phyloP scores from a whole-genome alignment of 2,797 vertebrate genomes.

The Poeciliopsis gracilis region DNA sequence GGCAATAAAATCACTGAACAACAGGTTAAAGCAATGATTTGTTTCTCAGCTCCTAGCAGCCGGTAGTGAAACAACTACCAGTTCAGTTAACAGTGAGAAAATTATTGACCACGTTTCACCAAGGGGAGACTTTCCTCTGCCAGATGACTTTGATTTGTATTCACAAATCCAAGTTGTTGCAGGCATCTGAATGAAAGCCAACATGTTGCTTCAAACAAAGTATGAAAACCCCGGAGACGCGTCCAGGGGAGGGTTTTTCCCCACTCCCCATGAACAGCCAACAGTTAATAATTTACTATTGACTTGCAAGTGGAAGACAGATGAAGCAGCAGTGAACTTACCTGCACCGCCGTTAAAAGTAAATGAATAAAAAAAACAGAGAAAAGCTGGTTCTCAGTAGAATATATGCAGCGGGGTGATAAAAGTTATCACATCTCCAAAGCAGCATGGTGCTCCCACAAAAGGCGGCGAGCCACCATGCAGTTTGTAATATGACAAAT shows the following conservation, averaged over 20 bases:
- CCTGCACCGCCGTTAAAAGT: slow-evolving; percentile 41
- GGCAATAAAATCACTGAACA: neutral
- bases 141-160: slow-evolving; percentile 70
- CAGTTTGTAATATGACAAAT: slow-evolving; percentile 68
- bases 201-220: slow-evolving; percentile 65
- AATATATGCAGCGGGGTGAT: slow-evolving; percentile 46
- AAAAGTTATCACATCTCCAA: slow-evolving; percentile 49
- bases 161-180: slow-evolving; percentile 64
- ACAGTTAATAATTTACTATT: slow-evolving; percentile 35
- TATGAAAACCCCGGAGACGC: slow-evolving; percentile 54
- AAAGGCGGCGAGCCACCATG: slow-evolving; percentile 62
- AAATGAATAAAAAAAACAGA: slow-evolving; percentile 23
- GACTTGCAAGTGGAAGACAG: slow-evolving; percentile 36
- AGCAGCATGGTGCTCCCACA: slow-evolving; percentile 63
- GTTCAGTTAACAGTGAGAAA: slow-evolving; percentile 29
- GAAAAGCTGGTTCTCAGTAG: slow-evolving; percentile 20
- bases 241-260: slow-evolving; percentile 32
- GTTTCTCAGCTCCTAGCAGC: neutral
- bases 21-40: slow-evolving; percentile 9
- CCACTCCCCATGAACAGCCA: slow-evolving; percentile 29
- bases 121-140: slow-evolving; percentile 36
- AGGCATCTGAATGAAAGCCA: slow-evolving; percentile 57
- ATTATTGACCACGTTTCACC: slow-evolving; percentile 56
- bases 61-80: slow-evolving; percentile 11
- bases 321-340: slow-evolving; percentile 52